Base-by-base conservation (phyloP, 2,797 vertebrate genomes). In the Borostomias antarcticus region DNA sequence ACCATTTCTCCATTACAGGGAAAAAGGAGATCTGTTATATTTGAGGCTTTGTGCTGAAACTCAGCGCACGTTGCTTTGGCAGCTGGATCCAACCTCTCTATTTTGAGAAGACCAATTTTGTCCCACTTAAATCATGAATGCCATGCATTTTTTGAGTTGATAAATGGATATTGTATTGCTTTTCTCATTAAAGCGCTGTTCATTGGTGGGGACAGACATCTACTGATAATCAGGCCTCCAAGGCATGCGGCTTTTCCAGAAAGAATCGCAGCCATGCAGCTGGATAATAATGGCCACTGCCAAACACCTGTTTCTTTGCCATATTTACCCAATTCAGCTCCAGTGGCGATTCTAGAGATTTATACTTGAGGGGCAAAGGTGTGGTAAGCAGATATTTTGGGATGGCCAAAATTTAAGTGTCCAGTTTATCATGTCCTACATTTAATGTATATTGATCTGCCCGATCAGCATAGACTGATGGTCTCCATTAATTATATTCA, bases 71-170 rank as follows among this genome's bases (percentile, higher is more conserved):
- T 15, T 9, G 21, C n/a, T n/a, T 40, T 35, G 52, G 65, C 30
- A 60, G 50, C n/a, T 51, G 62, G 57, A 60, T n/a, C 45, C 8
- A 29, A 45, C 47, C 43, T 67, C 69, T 60, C 52, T 17, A 53
- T 59, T 61, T n/a, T 43, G 48, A 45, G 66, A 73, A 51, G 63
- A n/a, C 43, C 15, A 69, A 77, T 68, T 68, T 76, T 68, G 60
- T 64, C 59, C 57, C 58, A 72, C 76, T 74, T 69, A 69, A 72
- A 51, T 58, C 23, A 58, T 28, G 29, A 25, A 64, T 68, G 65
- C 53, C 6, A 66, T 61, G 17, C 45, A 67, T 58, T 56, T 62
- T 2, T 32, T n/a, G n/a, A n/a, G n/a, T n/a, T n/a, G n/a, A n/a
- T n/a, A 58, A 62, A 64, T 54, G 52, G 58, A 48, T 54, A 51